Conservation (phyloP, 2,888 invertebrate genomes). For the Sarcophaga subvicina region DNA sequence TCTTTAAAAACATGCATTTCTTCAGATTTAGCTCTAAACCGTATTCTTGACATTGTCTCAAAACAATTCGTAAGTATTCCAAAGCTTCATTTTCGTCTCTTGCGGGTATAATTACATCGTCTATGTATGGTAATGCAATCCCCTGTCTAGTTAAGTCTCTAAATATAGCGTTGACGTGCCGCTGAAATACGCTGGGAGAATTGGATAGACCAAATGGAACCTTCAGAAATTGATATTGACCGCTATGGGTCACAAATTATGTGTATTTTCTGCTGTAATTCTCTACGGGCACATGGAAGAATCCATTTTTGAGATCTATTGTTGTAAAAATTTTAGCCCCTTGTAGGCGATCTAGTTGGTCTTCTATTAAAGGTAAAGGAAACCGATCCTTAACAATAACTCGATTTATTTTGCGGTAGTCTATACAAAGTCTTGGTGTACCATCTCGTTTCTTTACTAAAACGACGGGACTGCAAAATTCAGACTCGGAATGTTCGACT, state of each 20-base stretch:
- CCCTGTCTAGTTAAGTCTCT: slow-evolving; percentile 50
- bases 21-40: slow-evolving; percentile 63
- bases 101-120: slow-evolving; percentile 71
- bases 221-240: slow-evolving; percentile 73
- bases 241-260: slow-evolving; percentile 74
- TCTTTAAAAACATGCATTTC: slow-evolving; percentile 68
- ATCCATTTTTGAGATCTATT: slow-evolving; percentile 72
- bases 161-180: slow-evolving; percentile 70
- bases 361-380: slow-evolving; percentile 74
- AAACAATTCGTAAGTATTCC: slow-evolving; percentile 55
- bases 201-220: slow-evolving; percentile 79
- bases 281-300: slow-evolving; percentile 39
- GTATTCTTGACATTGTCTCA: slow-evolving; percentile 52
- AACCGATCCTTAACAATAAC: slow-evolving; percentile 71
- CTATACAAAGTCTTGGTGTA: slow-evolving; percentile 70
- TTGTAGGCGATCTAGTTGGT: slow-evolving; percentile 73
- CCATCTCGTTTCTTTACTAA: slow-evolving; percentile 72
- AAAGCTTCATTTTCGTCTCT: slow-evolving; percentile 60
- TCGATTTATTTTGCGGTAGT: slow-evolving; percentile 49
- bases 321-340: slow-evolving; percentile 73
- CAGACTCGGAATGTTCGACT: slow-evolving; percentile 60
- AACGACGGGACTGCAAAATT: slow-evolving; percentile 73
- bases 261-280: slow-evolving; percentile 12
- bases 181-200: slow-evolving; percentile 73
- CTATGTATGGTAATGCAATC: slow-evolving; percentile 67